Evolutionary conservation across 2,888 invertebrate genomes (phyloP).

Genomic region (Morinoia aosen): DNA sequence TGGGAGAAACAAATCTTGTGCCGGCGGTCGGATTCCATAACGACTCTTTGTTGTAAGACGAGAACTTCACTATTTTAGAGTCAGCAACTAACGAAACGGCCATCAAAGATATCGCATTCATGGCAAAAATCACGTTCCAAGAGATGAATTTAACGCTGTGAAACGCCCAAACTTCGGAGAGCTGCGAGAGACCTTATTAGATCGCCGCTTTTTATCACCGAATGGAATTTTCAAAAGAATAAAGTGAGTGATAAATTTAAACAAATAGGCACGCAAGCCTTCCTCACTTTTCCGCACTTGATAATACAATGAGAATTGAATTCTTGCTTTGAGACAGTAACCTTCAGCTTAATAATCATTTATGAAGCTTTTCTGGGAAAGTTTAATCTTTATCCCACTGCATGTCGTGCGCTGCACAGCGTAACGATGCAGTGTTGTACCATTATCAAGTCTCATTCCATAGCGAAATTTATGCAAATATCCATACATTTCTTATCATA

Average conservation of each 20-base stretch:
- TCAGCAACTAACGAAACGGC: neutral
- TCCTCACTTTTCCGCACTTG: neutral
- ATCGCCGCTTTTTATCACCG: neutral
- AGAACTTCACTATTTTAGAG: neutral
- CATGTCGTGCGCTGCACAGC: neutral
- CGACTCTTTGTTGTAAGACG: constrained; percentile 43
- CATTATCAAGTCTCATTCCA: neutral
- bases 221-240: neutral
- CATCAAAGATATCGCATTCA: neutral
- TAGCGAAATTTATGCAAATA: too few relatives aligned
- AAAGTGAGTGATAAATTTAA: neutral
- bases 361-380: neutral
- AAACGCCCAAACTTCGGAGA: neutral
- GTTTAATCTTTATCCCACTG: neutral
- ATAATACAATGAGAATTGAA: neutral
- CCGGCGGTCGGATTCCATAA: neutral
- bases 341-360: neutral
- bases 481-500: too few relatives aligned
- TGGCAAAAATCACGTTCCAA: neutral
- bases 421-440: neutral
- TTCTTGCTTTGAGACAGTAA: neutral
- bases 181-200: neutral
- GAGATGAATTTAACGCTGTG: neutral
- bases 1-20: neutral
- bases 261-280: neutral